Base-by-base conservation (phyloP, 2,888 invertebrate species). In the Dorcus parallelipipedus region DNA sequence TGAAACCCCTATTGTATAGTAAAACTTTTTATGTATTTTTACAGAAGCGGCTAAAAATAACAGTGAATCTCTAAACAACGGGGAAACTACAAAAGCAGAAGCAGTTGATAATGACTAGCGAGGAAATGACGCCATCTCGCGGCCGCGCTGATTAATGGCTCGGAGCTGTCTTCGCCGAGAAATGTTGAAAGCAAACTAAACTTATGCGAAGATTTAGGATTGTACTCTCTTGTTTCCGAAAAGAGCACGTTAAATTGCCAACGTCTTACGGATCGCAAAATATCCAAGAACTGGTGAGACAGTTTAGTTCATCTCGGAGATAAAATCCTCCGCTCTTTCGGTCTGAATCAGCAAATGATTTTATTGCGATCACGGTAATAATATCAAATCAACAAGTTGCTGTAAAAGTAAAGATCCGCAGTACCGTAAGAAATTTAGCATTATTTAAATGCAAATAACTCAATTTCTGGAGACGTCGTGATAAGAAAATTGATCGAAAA, bases 111-210 rank as follows among this genome's bases (percentile, higher is more conserved):
- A 56, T 48, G 53, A 53, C 45, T 45, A 49, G 57, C 47, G 40
- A 57, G 42, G 41, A 53, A 40, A 45, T 57, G 57, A 53, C 58
- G 48, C 53, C 38, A 50, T 56, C 45, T 54, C 49, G 58, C 45
- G 58, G 58, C 54, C 54, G 23, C 50, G 54, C 58, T 58, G 58
- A 58, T 58, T 53, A 58, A 58, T 58, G 38, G 47, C 58, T 42
- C 42, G 38, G 54, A 38, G 49, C 53, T 58, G 54, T 58, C 58
- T 58, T n/a, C 38, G 39, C 49, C 39, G 38, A 43, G 54, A 54
- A 58, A 58, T 58, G 58, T 54, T 58, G 50, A 58, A 58, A 49
- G 54, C 54, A 54, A 58, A 39, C 56, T 56, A 41, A 56, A 41
- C 43, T 56, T 51, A 50, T 43, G 56, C 43, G 41, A 56, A 43